These are phyloP conservation scores for Corythornis vintsioides DNA, from an alignment of 2,113 vertebrate genomes.

Conservation along the genomic window DNA sequence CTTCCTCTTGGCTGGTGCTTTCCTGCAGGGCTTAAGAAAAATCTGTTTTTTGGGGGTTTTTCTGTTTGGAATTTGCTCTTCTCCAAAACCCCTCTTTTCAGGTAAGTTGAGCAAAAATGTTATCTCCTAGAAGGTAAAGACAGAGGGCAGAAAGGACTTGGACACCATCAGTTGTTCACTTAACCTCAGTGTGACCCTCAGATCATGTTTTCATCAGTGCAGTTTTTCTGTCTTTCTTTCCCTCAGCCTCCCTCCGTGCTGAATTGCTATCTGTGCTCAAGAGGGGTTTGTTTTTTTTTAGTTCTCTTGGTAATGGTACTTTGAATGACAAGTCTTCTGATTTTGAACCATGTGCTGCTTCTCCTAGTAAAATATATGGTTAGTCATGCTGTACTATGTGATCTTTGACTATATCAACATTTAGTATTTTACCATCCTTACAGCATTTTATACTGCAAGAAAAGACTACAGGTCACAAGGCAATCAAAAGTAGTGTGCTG, in stretches of 20 bases:
- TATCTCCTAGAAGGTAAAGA: neutral
- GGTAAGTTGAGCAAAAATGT: neutral
- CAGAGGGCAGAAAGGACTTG: neutral
- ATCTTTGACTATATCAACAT: neutral
- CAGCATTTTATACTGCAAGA: neutral
- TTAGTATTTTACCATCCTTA: neutral
- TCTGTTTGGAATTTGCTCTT: neutral
- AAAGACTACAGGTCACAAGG: neutral
- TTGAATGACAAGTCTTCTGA: neutral
- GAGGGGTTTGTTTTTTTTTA: neutral
- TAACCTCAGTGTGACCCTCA: neutral
- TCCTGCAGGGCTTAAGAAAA: neutral
- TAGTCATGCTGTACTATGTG: neutral
- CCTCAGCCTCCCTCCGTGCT: neutral
- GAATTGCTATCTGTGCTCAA: neutral
- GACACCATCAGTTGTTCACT: neutral
- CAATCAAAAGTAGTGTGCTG: accelerated
- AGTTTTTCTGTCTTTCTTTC: neutral
- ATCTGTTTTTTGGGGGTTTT: neutral
- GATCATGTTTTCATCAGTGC: neutral
- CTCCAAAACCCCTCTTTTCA: neutral
- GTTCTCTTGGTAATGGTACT: neutral
- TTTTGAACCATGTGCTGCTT: neutral
- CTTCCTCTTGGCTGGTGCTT: neutral
- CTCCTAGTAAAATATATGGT: neutral